A percentile compares a stretch with the other conserved stretches of the same genome.
Conservation (phyloP, 2,113 vertebrate genomes). For the Macquaria ambigua region DNA sequence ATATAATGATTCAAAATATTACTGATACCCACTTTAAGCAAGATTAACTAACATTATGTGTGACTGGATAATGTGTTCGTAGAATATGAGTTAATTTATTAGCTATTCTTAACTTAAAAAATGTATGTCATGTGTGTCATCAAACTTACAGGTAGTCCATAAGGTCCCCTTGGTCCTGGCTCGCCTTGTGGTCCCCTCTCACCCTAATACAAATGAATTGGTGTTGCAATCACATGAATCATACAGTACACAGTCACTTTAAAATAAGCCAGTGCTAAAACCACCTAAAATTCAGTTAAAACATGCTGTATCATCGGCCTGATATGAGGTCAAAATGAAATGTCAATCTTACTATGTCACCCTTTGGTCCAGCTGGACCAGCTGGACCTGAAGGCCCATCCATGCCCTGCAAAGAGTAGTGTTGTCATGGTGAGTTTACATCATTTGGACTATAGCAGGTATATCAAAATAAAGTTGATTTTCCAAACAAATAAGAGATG, state of each 20-base stretch:
- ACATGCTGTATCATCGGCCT: background rate
- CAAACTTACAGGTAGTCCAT: conserved; percentile 95
- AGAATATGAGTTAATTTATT: too few relatives aligned
- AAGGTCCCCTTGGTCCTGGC: conserved; percentile 95
- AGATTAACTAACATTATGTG: background rate
- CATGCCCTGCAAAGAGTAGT: conserved; percentile 85
- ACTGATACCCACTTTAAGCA: background rate
- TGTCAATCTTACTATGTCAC: conserved; percentile 91
- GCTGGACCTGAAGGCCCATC: conserved; percentile 93
- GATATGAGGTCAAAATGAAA: background rate
- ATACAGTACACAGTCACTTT: background rate
- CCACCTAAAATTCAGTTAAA: background rate
- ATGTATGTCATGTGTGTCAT: too few relatives aligned
- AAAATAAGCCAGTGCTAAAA: background rate
- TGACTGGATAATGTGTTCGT: too few relatives aligned
- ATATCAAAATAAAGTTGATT: conserved; percentile 18
- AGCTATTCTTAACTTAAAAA: too few relatives aligned
- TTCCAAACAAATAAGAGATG: conserved; percentile 31
- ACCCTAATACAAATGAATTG: conserved; percentile 72
- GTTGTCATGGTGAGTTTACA: conserved; percentile 33
- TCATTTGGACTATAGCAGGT: background rate
- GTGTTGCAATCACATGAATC: conserved; percentile 5
- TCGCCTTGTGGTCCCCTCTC: conserved; percentile 89
- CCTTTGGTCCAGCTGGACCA: conserved; percentile 97
- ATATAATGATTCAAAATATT: background rate